Conservation (phyloP, 2,797 vertebrate species). For the Parauchenoglanis ngamensis region DNA sequence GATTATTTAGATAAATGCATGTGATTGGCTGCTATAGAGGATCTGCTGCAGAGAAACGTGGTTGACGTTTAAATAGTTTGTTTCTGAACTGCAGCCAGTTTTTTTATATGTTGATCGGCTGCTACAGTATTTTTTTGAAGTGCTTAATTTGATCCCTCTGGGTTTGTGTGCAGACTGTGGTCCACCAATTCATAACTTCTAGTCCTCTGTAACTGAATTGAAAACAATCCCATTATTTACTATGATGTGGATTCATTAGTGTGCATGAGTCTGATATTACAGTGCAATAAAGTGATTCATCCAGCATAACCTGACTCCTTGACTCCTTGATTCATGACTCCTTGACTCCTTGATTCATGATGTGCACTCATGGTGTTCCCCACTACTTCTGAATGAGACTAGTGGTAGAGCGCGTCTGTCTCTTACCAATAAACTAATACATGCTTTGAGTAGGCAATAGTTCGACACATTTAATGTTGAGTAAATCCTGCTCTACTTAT, state of each 20-base stretch:
- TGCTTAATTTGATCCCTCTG: neutral
- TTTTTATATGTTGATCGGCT: neutral
- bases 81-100: neutral
- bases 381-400: neutral
- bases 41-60: neutral
- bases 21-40: neutral
- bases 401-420: neutral
- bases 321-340: neutral
- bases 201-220: neutral
- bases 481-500: neutral
- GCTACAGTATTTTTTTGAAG: neutral
- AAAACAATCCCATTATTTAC: neutral
- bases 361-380: neutral
- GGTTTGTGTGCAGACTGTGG: neutral
- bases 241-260: neutral
- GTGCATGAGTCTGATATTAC: neutral
- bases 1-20: neutral
- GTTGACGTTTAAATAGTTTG: neutral
- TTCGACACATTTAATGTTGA: neutral
- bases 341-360: neutral
- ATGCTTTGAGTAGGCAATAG: slow-evolving; percentile 3
- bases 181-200: neutral
- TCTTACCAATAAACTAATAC: neutral
- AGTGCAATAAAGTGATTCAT: neutral
- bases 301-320: no score